Conservation (phyloP, 2,888 invertebrate species). For the Drosophila affinis region DNA sequence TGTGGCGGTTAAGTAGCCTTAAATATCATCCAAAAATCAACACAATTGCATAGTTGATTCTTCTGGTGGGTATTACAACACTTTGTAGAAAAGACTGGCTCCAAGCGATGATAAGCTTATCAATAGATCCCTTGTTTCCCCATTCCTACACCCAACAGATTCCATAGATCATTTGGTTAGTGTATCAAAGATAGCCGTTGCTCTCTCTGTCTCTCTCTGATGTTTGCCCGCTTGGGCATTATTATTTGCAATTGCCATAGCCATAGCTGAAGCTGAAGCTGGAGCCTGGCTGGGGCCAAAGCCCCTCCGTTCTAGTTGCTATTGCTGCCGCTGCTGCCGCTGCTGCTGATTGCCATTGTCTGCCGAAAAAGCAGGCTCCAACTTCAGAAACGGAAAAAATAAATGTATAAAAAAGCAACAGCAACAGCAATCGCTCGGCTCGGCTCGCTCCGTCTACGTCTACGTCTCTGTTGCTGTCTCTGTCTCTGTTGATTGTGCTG, state of each 20-base stretch:
- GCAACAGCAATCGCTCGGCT: slow-evolving; percentile 63
- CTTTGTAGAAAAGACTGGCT: too few relatives aligned
- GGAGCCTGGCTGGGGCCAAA: slow-evolving; percentile 15
- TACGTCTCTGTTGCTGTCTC: slow-evolving; percentile 35
- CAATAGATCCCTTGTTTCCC: too few relatives aligned
- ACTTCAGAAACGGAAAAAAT: slow-evolving; percentile 46
- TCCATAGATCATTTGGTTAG: slow-evolving; percentile 16
- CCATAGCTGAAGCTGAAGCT: slow-evolving; percentile 14
- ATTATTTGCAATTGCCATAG: slow-evolving; percentile 76
- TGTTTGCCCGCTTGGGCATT: slow-evolving; percentile 68
- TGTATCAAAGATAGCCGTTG: slow-evolving; percentile 14
- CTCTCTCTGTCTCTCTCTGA: slow-evolving; percentile 16
- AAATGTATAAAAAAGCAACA: slow-evolving; percentile 45
- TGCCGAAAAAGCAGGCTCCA: slow-evolving; percentile 73
- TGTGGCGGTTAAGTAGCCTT: too few relatives aligned
- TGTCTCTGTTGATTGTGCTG: slow-evolving; percentile 62
- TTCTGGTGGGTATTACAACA: too few relatives aligned
- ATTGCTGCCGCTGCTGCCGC: slow-evolving; percentile 31
- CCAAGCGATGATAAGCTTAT: too few relatives aligned
- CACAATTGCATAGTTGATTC: too few relatives aligned
- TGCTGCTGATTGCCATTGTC: slow-evolving; percentile 63
- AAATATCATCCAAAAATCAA: too few relatives aligned
- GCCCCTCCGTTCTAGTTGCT: slow-evolving; percentile 77
- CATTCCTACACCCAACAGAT: background rate
- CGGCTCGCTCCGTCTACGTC: slow-evolving; percentile 65